phyloP scores from a whole-genome alignment of 1,140 invertebrate genomes.

The Metopolophium dirhodum region DNA sequence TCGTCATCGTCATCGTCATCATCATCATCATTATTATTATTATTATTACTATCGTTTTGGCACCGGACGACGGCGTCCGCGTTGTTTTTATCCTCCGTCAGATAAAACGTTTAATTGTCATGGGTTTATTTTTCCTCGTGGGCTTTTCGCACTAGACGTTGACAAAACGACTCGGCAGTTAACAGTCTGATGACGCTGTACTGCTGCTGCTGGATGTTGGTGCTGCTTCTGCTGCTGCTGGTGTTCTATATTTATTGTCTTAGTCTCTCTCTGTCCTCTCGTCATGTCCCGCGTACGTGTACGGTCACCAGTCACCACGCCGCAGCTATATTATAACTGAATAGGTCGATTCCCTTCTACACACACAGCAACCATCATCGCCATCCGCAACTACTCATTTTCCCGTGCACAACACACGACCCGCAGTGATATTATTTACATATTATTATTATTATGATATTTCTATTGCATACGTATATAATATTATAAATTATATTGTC shows the following conservation, averaged over 20 bases:
- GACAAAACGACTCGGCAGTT: constrained; percentile 56
- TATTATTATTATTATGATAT: background rate
- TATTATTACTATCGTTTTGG: constrained; percentile 31
- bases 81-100: constrained; percentile 44
- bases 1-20: background rate
- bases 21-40: no score
- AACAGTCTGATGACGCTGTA: constrained; percentile 26
- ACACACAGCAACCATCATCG: background rate
- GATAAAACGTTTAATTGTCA: constrained; percentile 53
- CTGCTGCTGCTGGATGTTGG: background rate
- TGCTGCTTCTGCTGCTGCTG: background rate
- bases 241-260: constrained; percentile 50
- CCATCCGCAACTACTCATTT: background rate
- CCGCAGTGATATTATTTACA: background rate
- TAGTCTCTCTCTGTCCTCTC: background rate
- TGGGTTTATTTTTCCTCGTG: constrained; percentile 33
- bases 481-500: background rate
- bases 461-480: background rate
- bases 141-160: constrained; percentile 52
- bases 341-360: background rate
- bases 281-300: background rate
- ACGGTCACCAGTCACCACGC: background rate
- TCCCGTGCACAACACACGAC: background rate
- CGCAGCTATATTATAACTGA: background rate
- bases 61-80: background rate